These are phyloP conservation scores for Zygogramma bicolorata DNA, from an alignment of 2,888 invertebrate genomes.

Conservation along the genomic window DNA sequence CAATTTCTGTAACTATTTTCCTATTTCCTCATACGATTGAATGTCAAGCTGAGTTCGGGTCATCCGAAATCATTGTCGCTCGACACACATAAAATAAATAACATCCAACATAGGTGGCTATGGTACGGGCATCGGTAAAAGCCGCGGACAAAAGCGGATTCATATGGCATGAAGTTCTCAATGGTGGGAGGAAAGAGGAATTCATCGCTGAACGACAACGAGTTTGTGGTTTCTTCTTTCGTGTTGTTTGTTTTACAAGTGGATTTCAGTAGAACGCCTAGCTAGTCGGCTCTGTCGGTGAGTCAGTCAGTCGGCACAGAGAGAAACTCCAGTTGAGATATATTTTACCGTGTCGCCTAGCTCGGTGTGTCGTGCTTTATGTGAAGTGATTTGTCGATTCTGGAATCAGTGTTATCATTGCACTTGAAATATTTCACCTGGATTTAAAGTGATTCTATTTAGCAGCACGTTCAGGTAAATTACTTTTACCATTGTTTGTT, in stretches of 20 bases:
- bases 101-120: neutral
- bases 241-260: neutral
- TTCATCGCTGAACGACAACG: neutral
- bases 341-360: neutral
- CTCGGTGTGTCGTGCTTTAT: neutral
- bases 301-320: neutral
- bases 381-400: neutral
- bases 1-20: too few relatives aligned
- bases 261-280: neutral
- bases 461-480: neutral
- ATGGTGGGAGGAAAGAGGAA: neutral
- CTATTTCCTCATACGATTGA: too few relatives aligned
- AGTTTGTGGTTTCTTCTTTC: neutral
- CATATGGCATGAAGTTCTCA: neutral
- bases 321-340: neutral
- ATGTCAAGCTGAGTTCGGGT: too few relatives aligned
- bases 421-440: neutral
- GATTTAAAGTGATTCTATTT: neutral
- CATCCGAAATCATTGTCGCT: too few relatives aligned
- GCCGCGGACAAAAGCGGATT: neutral
- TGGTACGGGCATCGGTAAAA: neutral
- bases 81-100: neutral
- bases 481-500: neutral
- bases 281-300: neutral
- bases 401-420: neutral